Conservation (phyloP, 2,888 invertebrate species). For the Trichopria drosophilae region DNA sequence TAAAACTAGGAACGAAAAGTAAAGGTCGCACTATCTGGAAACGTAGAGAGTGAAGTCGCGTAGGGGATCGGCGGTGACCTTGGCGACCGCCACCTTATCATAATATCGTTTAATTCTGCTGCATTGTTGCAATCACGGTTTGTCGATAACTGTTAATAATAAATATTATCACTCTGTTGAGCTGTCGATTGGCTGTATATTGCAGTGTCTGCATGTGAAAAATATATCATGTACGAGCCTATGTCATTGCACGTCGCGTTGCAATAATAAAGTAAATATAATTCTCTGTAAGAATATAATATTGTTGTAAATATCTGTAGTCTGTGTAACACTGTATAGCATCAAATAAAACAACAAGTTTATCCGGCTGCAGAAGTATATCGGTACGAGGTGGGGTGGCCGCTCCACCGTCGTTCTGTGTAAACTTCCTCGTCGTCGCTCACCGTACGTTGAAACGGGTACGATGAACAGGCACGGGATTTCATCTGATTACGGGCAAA, state of each 20-base stretch:
- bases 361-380: constrained; percentile 53
- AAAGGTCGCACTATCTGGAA: background rate
- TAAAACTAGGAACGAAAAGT: background rate
- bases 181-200: constrained; percentile 56
- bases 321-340: constrained; percentile 60
- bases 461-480: constrained; percentile 48
- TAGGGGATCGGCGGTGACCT: no score
- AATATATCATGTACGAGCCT: constrained; percentile 54
- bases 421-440: constrained; percentile 29
- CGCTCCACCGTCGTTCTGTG: constrained; percentile 54
- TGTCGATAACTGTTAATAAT: constrained; percentile 55
- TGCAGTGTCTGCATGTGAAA: constrained; percentile 54
- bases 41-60: no score
- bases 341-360: constrained; percentile 59
- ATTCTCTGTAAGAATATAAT: constrained; percentile 60
- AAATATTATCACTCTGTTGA: constrained; percentile 56
- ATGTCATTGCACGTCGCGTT: constrained; percentile 55
- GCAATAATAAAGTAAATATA: constrained; percentile 59
- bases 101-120: constrained; percentile 40
- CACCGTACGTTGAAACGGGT: constrained; percentile 23
- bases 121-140: constrained; percentile 56
- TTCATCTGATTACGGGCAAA: constrained; percentile 37
- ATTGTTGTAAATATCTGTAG: constrained; percentile 60
- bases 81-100: no score
- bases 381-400: constrained; percentile 59